Conservation (phyloP, 2,888 invertebrate genomes). For the Tenthredo notha region DNA sequence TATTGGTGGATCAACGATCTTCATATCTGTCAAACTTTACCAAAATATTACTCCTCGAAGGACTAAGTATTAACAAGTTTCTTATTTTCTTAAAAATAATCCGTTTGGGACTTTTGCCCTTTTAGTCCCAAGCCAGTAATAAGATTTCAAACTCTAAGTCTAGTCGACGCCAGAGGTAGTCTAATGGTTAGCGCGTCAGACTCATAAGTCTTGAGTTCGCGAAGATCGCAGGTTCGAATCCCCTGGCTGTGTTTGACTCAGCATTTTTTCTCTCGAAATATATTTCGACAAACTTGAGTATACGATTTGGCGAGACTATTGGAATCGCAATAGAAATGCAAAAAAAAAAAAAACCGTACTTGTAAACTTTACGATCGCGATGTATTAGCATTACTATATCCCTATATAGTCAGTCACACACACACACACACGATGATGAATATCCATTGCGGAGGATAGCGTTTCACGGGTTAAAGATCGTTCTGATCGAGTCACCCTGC, state of each 20-base stretch:
- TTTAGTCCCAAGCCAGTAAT: not conserved
- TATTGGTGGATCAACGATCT: not conserved
- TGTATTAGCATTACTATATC: not conserved
- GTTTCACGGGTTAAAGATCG: conserved; percentile 62
- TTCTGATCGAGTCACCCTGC: conserved; percentile 62
- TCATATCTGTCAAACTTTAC: conserved; percentile 1
- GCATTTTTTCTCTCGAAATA: not conserved
- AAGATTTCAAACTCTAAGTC: not conserved
- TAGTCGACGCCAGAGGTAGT: conserved; percentile 55
- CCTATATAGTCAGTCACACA: conserved; percentile 1
- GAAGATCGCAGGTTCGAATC: conserved; percentile 62
- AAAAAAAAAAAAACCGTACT: not conserved
- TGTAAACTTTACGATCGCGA: not conserved
- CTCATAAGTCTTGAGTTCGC: conserved; percentile 3
- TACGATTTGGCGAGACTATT: not conserved
- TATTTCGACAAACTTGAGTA: not conserved
- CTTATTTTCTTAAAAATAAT: not conserved
- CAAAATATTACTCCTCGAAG: not conserved
- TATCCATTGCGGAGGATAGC: conserved; percentile 63
- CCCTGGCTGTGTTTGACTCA: conserved; percentile 29
- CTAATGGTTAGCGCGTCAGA: conserved; percentile 60
- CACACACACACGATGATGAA: conserved; percentile 69
- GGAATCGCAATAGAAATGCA: not conserved
- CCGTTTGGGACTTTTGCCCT: not conserved
- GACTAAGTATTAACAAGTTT: not conserved